Conservation (phyloP, 2,888 invertebrate genomes). For the Cybosia mesomella region DNA sequence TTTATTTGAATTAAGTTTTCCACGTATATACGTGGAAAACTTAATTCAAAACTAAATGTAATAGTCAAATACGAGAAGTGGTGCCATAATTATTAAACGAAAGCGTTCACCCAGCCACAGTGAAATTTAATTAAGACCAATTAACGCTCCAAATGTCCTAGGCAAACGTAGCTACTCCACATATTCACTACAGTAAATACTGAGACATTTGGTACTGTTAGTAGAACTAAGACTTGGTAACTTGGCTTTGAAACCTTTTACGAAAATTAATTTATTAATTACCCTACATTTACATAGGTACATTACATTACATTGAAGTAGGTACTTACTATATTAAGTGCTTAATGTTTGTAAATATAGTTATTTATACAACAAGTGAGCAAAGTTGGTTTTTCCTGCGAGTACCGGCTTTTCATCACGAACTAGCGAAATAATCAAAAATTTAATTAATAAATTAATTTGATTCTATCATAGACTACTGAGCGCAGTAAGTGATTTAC, state of each 20-base stretch:
- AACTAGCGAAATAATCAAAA: no score
- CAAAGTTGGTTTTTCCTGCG: no score
- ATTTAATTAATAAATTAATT: no score
- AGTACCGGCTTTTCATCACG: no score
- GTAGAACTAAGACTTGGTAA: background rate
- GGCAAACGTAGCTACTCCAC: slow-evolving; percentile 24
- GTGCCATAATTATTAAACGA: slow-evolving; percentile 30
- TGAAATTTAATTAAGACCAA: slow-evolving; percentile 41
- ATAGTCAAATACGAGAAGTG: slow-evolving; percentile 4
- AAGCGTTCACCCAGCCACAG: slow-evolving; percentile 30
- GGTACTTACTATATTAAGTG: background rate
- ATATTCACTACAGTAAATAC: slow-evolving; percentile 26
- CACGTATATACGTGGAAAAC: background rate
- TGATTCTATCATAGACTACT: no score
- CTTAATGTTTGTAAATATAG: background rate
- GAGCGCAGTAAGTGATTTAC: no score
- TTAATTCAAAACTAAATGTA: background rate
- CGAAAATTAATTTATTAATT: background rate
- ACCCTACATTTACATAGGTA: background rate
- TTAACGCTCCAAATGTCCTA: slow-evolving; percentile 36
- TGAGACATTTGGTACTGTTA: slow-evolving; percentile 17
- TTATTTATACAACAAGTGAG: no score
- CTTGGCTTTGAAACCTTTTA: background rate
- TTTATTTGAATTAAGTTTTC: no score
- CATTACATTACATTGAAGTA: background rate